These are phyloP conservation scores for Aegithalos caudatus DNA, from an alignment of 2,113 vertebrate species.

Conservation along the genomic window DNA sequence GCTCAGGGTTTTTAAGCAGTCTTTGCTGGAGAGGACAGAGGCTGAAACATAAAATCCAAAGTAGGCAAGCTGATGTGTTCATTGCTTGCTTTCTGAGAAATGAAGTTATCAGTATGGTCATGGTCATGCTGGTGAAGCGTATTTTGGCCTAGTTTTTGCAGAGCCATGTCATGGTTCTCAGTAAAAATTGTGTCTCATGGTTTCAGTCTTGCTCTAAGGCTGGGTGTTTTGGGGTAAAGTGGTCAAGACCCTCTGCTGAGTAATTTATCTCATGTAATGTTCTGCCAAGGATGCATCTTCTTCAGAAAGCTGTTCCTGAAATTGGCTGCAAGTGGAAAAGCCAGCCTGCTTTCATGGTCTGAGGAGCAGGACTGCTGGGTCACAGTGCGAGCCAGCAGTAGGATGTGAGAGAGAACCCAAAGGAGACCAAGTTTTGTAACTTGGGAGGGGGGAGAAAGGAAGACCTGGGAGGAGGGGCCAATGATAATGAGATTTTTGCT, in stretches of 20 bases:
- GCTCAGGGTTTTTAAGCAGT: not conserved
- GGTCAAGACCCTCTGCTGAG: not conserved
- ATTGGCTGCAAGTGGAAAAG: not conserved
- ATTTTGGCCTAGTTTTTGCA: not conserved
- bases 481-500: not conserved
- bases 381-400: not conserved
- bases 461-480: not conserved
- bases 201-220: not conserved
- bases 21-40: not conserved
- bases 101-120: accelerated
- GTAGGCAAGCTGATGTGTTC: not conserved
- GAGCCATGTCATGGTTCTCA: not conserved
- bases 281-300: not conserved
- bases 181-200: accelerated
- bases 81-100: not conserved
- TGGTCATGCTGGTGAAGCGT: accelerated
- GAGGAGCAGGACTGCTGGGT: not conserved
- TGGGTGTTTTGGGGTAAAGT: not conserved
- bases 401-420: not conserved
- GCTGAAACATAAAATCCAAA: accelerated
- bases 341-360: not conserved
- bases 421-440: not conserved
- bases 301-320: not conserved
- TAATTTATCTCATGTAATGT: not conserved
- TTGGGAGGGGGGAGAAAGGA: not conserved